Base-by-base conservation (phyloP, 1,140 invertebrate genomes). In the Drosophila sp. region DNA sequence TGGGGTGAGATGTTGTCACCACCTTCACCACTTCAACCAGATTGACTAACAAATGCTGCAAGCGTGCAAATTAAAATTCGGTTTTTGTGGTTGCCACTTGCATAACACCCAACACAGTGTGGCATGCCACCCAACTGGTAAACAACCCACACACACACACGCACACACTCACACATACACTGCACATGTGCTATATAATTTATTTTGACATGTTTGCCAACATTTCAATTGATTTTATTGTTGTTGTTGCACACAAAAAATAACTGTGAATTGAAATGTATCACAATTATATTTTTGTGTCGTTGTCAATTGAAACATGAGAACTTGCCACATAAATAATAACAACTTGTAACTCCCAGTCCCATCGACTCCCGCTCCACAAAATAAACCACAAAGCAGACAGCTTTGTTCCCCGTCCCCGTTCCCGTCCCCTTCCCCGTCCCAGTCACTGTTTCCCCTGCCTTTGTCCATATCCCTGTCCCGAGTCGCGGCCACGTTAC, bases 171-270 rank as follows among this genome's bases (percentile, higher is more conserved):
- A 46, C 16, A 14, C 34, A 25, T 48, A 16, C 53, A 46, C 9
- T 46, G 46, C 76, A 78, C 74, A 78, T 78, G 78, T 72, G 76
- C 70, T 82, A 48, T 89, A 84, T 91, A 91, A 91, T 91, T 91
- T 91, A 91, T 87, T 90, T 91, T 91, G 90, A 91, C 90, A 91
- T 91, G 90, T 91, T 91, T 91, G 90, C 86, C 86, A 91, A 91
- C 90, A 91, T 91, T 91, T 84, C 90, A 90, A 91, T 91, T 91
- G 90, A 91, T 90, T 90, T 91, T 76, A 91, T 91, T 91, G 89
- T 91, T 74, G 70, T 29, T 29, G 76, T 6, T 76, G 53, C 34
- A 36, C 21, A 45, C 41, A 51, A 56, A 61, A 78, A 80, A 86
- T 86, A 77, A 86, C 76, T 67, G 57, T 80, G 66, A 58, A 87